These are phyloP conservation scores for Trididemnum miniatum DNA, from an alignment of 23 tunicate genomes.

Conservation along the genomic window DNA sequence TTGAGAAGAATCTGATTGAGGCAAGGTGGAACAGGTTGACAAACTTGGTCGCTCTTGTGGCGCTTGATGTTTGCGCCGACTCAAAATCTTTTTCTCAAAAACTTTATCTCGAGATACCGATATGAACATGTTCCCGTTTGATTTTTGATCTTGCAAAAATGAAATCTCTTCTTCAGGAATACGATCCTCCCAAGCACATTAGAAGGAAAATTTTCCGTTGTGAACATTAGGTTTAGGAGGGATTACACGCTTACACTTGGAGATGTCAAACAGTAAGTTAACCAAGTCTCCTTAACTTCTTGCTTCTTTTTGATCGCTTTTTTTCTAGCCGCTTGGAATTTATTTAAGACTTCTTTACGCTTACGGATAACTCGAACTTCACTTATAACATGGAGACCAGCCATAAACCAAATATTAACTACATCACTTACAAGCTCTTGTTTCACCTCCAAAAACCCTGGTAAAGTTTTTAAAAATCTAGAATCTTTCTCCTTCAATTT, in stretches of 20 bases:
- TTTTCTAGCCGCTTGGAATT: background rate
- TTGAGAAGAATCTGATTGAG: background rate
- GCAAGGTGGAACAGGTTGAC: background rate
- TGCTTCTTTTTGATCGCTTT: background rate
- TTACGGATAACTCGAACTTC: background rate
- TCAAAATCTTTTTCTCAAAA: background rate
- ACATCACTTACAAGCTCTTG: background rate
- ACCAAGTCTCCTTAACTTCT: background rate
- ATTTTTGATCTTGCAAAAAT: background rate
- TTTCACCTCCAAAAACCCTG: background rate
- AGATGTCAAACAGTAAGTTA: background rate
- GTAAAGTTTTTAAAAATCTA: background rate
- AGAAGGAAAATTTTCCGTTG: background rate
- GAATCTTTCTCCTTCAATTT: background rate
- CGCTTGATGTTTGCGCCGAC: background rate
- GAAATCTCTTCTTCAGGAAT: background rate
- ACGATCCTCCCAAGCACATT: background rate
- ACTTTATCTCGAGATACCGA: background rate
- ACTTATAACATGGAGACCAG: background rate
- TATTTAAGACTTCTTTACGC: background rate
- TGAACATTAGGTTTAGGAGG: background rate
- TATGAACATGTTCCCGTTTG: background rate
- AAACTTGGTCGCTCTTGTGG: background rate
- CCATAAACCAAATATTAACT: background rate
- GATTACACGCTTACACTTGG: background rate